These are phyloP conservation scores for Vidua chalybeata DNA, from an alignment of 2,113 vertebrate species.

Conservation along the genomic window DNA sequence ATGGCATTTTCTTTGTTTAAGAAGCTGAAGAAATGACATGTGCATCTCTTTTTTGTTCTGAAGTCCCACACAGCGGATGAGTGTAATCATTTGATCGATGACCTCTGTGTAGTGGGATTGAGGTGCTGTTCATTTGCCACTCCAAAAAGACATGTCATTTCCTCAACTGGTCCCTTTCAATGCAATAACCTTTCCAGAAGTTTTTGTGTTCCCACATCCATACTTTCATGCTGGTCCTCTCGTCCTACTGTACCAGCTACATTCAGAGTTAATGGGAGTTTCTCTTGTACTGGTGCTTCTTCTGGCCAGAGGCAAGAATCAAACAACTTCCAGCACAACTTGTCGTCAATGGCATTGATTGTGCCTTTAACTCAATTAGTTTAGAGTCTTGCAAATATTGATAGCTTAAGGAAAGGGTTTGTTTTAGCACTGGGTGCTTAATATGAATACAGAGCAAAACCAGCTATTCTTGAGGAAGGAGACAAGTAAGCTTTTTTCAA, in stretches of 20 bases:
- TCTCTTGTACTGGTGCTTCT: background rate
- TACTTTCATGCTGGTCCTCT: background rate
- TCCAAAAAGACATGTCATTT: background rate
- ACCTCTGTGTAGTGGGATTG: background rate
- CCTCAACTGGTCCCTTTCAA: background rate
- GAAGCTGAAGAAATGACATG: background rate
- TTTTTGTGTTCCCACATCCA: background rate
- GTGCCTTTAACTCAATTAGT: slow-evolving; percentile 30
- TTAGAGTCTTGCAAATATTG: background rate
- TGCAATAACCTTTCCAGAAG: background rate
- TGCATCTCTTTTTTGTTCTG: background rate
- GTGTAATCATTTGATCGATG: background rate
- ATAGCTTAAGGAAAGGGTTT: background rate
- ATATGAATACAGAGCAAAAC: background rate
- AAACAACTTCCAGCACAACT: background rate
- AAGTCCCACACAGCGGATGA: background rate
- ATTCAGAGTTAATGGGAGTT: background rate
- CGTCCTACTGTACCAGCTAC: background rate
- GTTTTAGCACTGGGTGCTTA: background rate
- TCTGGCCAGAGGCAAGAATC: background rate
- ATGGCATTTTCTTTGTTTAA: background rate
- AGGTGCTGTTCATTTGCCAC: background rate
- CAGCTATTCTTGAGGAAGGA: background rate
- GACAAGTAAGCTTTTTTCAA: background rate
- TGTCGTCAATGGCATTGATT: background rate